Evolutionary conservation across 64 coral and sea anemone genomes (phyloP).

Genomic region (Cladopsammia gracilis): DNA sequence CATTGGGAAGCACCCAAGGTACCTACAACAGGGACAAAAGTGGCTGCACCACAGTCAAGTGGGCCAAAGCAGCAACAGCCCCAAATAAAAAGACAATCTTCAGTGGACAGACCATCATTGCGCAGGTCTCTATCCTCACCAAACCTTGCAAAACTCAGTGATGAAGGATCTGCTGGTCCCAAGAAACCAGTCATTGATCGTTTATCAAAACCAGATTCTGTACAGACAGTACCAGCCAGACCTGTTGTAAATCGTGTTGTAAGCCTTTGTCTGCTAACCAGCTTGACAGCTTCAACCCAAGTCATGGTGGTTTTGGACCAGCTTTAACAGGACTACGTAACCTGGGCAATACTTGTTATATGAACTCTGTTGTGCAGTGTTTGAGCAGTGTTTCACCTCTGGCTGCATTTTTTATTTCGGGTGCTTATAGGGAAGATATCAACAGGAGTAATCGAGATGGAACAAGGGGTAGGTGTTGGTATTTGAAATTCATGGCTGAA

Average conservation of each 20-base stretch:
- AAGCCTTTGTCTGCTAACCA: slow-evolving; percentile 80
- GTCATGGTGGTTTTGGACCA: slow-evolving; percentile 79
- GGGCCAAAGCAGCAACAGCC: slow-evolving; percentile 19
- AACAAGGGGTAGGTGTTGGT: slow-evolving; percentile 68
- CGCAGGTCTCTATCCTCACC: slow-evolving; percentile 93
- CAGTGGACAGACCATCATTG: slow-evolving; percentile 41
- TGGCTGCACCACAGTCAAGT: not conserved
- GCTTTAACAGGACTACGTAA: slow-evolving; percentile 95
- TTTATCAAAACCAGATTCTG: slow-evolving; percentile 72
- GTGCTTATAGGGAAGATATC: slow-evolving; percentile 85
- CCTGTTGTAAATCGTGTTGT: slow-evolving; percentile 73
- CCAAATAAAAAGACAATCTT: slow-evolving; percentile 16
- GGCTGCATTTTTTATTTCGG: slow-evolving; percentile 88
- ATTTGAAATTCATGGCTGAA: not conserved
- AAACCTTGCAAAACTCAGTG: slow-evolving; percentile 86
- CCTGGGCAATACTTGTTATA: slow-evolving; percentile 98
- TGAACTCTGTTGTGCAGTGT: slow-evolving; percentile 98
- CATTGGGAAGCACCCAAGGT: slow-evolving; percentile 83
- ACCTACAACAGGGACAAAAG: not conserved
- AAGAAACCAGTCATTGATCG: slow-evolving; percentile 78
- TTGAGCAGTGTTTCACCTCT: slow-evolving; percentile 87
- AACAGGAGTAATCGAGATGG: slow-evolving; percentile 94
- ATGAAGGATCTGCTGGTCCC: not conserved
- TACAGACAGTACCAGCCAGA: not conserved
- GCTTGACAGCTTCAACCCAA: slow-evolving; percentile 80